phyloP scores from a whole-genome alignment of 2,797 vertebrate genomes.

The Chloroceryle amazona region DNA sequence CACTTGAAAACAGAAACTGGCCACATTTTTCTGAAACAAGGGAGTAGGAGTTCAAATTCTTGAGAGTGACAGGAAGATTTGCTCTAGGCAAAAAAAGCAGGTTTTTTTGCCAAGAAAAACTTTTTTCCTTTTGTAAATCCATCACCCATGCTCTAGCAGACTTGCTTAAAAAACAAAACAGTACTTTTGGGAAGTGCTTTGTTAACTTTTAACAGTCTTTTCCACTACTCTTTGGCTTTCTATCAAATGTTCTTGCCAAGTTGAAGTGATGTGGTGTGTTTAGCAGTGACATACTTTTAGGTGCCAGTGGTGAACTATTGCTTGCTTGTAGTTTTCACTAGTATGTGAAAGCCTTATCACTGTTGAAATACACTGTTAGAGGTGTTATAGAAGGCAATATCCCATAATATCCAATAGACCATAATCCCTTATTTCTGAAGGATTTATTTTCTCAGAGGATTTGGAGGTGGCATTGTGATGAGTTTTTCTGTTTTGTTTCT shows the following conservation, averaged over 20 bases:
- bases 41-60: slow-evolving; percentile 65
- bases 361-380: background rate
- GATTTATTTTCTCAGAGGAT: background rate
- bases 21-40: slow-evolving; percentile 35
- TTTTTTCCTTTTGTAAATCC: slow-evolving; percentile 67
- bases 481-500: slow-evolving; percentile 53
- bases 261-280: slow-evolving; percentile 63
- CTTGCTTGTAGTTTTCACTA: slow-evolving; percentile 28
- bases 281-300: slow-evolving; percentile 64
- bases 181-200: slow-evolving; percentile 76
- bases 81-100: slow-evolving; percentile 35
- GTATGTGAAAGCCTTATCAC: slow-evolving; percentile 14
- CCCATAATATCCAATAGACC: background rate
- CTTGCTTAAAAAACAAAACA: slow-evolving; percentile 69
- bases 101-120: slow-evolving; percentile 61
- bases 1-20: slow-evolving; percentile 29
- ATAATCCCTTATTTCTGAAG: background rate
- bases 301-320: slow-evolving; percentile 64
- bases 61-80: slow-evolving; percentile 60
- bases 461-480: background rate
- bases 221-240: slow-evolving; percentile 70
- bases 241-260: slow-evolving; percentile 58
- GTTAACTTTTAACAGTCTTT: slow-evolving; percentile 75
- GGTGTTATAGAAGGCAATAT: background rate
- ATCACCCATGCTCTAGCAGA: slow-evolving; percentile 62